phyloP scores from a whole-genome alignment of 1,140 invertebrate genomes.

The Harpegnathos saltator region DNA sequence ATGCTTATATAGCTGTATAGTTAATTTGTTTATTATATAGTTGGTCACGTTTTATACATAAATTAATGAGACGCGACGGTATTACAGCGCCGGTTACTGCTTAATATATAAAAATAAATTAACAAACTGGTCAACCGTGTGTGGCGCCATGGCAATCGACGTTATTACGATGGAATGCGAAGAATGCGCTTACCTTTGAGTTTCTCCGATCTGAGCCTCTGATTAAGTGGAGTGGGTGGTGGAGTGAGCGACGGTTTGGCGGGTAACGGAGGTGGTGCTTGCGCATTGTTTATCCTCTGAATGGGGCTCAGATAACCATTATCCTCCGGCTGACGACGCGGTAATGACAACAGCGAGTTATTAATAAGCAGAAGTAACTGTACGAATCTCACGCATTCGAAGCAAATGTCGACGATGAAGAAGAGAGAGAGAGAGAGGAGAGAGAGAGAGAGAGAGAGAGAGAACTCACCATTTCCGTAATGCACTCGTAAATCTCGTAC shows the following conservation, averaged over 20 bases:
- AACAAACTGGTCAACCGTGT: too few relatives aligned
- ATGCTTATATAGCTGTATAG: too few relatives aligned
- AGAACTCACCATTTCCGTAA: slow-evolving; percentile 79
- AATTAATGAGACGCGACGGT: too few relatives aligned
- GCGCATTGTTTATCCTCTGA: slow-evolving; percentile 14
- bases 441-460: too few relatives aligned
- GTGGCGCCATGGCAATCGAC: too few relatives aligned
- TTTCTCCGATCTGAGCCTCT: slow-evolving; percentile 36
- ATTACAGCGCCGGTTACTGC: too few relatives aligned
- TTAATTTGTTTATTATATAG: too few relatives aligned
- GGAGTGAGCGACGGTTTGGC: slow-evolving; percentile 69
- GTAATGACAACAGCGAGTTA: too few relatives aligned
- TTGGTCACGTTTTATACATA: too few relatives aligned
- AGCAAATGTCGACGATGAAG: not conserved
- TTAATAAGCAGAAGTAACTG: slow-evolving; percentile 36
- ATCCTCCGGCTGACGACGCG: slow-evolving; percentile 77
- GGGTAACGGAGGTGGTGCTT: slow-evolving; percentile 77
- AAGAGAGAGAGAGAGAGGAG: too few relatives aligned
- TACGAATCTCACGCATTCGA: not conserved
- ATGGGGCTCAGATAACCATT: slow-evolving; percentile 69
- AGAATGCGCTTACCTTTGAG: slow-evolving; percentile 56
- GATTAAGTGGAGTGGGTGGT: slow-evolving; percentile 24
- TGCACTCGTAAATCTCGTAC: slow-evolving; percentile 83
- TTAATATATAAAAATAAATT: too few relatives aligned
- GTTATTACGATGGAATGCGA: not conserved